Evolutionary conservation across 2,888 invertebrate species (phyloP), one percentile per base, ranked within the genome.

Genomic region (Ferdinandea cuprea): DNA sequence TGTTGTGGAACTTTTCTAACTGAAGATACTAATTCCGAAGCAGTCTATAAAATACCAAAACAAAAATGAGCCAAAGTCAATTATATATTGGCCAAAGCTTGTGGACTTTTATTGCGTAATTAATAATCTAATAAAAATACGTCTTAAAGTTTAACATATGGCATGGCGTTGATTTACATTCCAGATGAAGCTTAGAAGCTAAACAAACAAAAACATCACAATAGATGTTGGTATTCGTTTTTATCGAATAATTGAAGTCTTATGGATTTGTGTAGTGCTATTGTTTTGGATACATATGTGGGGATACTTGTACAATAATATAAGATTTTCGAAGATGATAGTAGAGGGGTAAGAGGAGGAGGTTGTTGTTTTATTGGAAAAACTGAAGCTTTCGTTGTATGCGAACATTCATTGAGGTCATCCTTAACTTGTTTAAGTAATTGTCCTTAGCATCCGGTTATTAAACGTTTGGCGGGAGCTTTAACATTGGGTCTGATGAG

Each of bases 31-130:
- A 37, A 68, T 50, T 63, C 72, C 61, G 35, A 52, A 58, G 32
- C 72, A 37, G 56, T 61, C 73, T 61, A 65, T 61, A 58, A 69
- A 56, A 71, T 68, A 76, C 74, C 58, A 76, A 69, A 63, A 50
- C 37, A 50, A 56, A 73, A 28, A 35, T 68, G 9, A 25, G 35
- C 30, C 37, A 37, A 68, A 61, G 15, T 25, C 72, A 25, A 61
- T 21, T 28, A 9, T 28, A 9, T 63, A 21, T 28, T 42, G 63
- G 42, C 40, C 35, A 58, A 58, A 74, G 74, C 74, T 74, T 66
- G 40, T 21, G 54, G 54, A 59, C 50, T 52, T 54, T 44, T 48
- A 25, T 58, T 74, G 74, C 74, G 65, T 66, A 74, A 74, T 74
- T 66, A 65, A 56, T 58, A 56, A 48, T 58, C 48, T 21, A 32